Base-by-base conservation (phyloP, 2,888 invertebrate species). In the Yponomeuta evonymella region DNA sequence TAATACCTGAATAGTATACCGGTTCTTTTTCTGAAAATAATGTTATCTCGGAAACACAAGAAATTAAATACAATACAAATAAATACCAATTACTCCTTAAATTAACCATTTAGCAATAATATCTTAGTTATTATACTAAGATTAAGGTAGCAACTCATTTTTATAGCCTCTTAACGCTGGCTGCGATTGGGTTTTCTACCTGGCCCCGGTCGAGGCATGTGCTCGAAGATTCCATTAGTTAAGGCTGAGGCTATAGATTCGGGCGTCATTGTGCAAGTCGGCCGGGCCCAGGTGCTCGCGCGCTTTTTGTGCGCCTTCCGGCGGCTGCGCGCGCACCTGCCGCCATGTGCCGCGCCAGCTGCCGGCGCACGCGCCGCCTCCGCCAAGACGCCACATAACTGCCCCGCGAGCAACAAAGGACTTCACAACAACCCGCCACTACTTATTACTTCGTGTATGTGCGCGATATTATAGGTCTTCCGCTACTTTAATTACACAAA, bases 281-380 rank as follows among this genome's bases (percentile, higher is more conserved):
- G 79, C 79, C 79, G 76, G 76, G 81, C 82, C 91, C 91, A 90
- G 91, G 91, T 90, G 92, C 86, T 86, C 81, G 81, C 79, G 79
- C 83, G 83, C 81, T 91, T 90, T 91, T 90, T 90, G 89, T 90
- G 85, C 82, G 85, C 89, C 86, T 87, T 89, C 81, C 90, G 81
- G 79, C 90, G 87, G 90, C 90, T 91, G 92, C 88, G 85, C 79
- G 84, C 83, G 84, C 92, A 89, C 86, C 88, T 87, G 88, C 88
- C 87, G 79, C 77, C 80, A 83, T 81, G 81, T 83, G 82, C 78
- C 74, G 76, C 77, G 76, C 78, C 90, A 86, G 88, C 88, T 88
- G 90, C 88, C 86, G 81, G 84, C 80, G 84, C 84, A 82, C 71
- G 71, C 67, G 51, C 65, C 71, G 48, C 72, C 64, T 63, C 71